A percentile compares a stretch with the other conserved stretches of the same genome.
Evolutionary conservation across 2,888 invertebrate species (phyloP).

Genomic region (Tridacna gigas): DNA sequence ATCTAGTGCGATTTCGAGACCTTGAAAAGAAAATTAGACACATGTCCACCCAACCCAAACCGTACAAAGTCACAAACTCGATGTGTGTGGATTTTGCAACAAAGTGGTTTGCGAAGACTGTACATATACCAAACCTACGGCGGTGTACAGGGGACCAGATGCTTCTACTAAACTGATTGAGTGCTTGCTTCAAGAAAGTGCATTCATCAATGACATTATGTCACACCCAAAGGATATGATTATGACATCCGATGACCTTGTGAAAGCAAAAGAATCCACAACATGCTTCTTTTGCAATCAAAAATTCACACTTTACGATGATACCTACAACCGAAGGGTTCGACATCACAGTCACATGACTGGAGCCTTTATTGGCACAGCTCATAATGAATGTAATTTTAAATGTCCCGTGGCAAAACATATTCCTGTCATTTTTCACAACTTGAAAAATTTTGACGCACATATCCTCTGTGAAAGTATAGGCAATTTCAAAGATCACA

Average conservation of each 20-base stretch:
- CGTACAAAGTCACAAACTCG: constrained; percentile 15
- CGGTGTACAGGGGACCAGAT: constrained; percentile 23
- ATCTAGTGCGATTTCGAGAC: constrained; percentile 60
- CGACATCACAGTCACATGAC: constrained; percentile 50
- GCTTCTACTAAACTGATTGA: constrained; percentile 18
- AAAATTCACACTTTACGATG: neutral
- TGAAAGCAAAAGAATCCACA: constrained; percentile 51
- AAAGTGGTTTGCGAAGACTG: constrained; percentile 22
- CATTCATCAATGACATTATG: constrained; percentile 36
- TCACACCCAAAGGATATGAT: constrained; percentile 29
- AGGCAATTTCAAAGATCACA: constrained; percentile 19
- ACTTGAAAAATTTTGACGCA: too few species aligned
- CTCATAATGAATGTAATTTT: constrained; percentile 41
- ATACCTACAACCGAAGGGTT: constrained; percentile 5
- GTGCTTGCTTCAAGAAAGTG: constrained; percentile 25
- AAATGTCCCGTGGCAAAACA: constrained; percentile 31
- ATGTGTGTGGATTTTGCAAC: constrained; percentile 31
- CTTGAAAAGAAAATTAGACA: constrained; percentile 28
- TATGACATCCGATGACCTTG: constrained; percentile 8
- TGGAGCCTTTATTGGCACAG: constrained; percentile 36
- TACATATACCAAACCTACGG: constrained; percentile 21
- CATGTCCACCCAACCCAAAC: constrained; percentile 23
- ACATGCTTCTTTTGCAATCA: constrained; percentile 24
- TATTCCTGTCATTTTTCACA: constrained; percentile 40
- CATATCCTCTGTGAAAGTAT: constrained; percentile 37